Conservation (phyloP, 2,888 invertebrate species). For the Acanthosepion esculentum region DNA sequence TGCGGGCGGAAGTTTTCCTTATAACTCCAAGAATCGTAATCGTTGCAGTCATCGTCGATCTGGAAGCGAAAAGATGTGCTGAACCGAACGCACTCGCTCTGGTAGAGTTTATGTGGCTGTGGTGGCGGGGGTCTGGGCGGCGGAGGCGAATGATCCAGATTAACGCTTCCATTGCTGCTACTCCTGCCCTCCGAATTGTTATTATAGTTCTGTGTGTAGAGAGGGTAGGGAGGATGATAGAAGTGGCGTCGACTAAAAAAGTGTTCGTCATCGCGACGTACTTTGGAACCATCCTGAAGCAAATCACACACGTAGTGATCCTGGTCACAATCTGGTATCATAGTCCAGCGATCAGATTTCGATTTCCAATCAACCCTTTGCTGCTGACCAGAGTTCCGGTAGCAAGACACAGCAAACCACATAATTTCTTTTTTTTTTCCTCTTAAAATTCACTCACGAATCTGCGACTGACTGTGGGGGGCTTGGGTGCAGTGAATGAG, state of each 20-base stretch:
- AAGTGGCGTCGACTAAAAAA: background rate
- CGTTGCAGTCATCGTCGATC: background rate
- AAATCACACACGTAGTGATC: background rate
- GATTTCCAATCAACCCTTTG: background rate
- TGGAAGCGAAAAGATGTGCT: background rate
- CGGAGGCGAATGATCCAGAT: background rate
- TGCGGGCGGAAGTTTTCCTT: background rate
- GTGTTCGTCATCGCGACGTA: background rate
- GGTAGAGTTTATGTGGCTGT: background rate
- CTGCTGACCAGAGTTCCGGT: conserved; percentile 14
- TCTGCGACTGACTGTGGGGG: background rate
- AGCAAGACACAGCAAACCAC: conserved; percentile 37
- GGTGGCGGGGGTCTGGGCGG: background rate
- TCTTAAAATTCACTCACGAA: too few species aligned
- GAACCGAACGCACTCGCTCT: background rate
- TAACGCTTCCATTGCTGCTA: background rate
- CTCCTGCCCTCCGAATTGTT: too few species aligned
- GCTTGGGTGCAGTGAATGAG: background rate
- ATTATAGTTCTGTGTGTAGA: background rate
- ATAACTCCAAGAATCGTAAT: background rate
- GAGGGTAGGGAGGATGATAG: background rate
- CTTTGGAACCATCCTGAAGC: background rate
- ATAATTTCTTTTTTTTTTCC: background rate
- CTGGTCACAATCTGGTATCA: background rate
- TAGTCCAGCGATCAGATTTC: background rate